Percentiles rank a stretch among this genome's conserved stretches.
phyloP scores from a whole-genome alignment of 2,113 vertebrate genomes.

The Prinia subflava region DNA sequence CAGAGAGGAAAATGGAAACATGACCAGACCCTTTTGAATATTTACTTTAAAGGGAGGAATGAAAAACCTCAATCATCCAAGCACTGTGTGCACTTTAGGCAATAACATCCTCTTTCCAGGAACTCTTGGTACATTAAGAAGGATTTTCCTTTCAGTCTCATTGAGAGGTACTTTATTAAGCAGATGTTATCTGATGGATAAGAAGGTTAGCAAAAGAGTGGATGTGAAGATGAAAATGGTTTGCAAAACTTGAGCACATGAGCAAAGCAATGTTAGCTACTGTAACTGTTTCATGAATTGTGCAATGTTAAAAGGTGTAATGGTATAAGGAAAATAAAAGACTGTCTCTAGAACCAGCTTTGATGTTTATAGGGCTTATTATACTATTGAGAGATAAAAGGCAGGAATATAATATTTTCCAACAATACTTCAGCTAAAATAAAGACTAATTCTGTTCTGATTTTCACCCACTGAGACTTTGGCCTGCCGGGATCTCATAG shows the following conservation, averaged over 20 bases:
- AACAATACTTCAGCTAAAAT: not conserved
- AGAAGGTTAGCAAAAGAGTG: not conserved
- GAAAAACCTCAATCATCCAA: not conserved
- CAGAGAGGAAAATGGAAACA: not conserved
- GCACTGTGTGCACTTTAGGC: not conserved
- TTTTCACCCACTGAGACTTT: not conserved
- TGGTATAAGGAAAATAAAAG: not conserved
- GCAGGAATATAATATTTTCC: not conserved
- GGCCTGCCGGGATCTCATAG: not conserved
- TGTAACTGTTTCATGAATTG: not conserved
- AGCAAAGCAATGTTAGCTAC: not conserved
- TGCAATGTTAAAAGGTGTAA: not conserved
- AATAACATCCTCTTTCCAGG: constrained; percentile 5
- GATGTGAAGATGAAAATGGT: not conserved
- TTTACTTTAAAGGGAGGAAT: constrained; percentile 14
- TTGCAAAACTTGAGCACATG: not conserved
- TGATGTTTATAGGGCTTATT: not conserved
- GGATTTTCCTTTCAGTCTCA: not conserved
- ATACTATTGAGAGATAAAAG: not conserved
- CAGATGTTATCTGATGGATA: not conserved
- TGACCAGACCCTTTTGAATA: not conserved
- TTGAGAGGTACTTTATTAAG: not conserved
- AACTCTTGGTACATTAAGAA: not conserved
- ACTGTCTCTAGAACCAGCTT: not conserved
- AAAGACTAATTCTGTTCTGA: not conserved